phyloP scores from a whole-genome alignment of 2,113 vertebrate species.

The Lates calcarifer region DNA sequence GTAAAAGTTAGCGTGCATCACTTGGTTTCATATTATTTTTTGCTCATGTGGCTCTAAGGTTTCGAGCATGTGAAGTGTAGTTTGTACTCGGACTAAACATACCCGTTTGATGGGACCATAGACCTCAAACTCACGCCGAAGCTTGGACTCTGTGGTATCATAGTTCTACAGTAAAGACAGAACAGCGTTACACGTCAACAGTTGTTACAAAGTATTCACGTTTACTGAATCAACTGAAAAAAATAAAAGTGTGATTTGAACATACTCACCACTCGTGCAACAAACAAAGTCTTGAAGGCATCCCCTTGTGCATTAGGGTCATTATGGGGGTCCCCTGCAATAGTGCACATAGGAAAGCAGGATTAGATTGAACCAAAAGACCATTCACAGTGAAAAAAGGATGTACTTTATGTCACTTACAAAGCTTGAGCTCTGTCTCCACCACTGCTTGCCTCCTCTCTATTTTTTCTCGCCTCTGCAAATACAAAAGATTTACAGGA shows the following conservation, averaged over 20 bases:
- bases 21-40: background rate
- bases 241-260: background rate
- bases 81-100: conserved; percentile 43
- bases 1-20: background rate
- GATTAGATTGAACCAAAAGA: background rate
- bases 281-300: conserved; percentile 95
- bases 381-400: background rate
- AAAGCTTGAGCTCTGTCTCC: conserved; percentile 92
- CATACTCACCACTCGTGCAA: conserved; percentile 92
- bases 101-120: conserved; percentile 96
- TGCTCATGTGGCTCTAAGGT: background rate
- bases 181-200: background rate
- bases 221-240: background rate
- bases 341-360: background rate
- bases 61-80: no score
- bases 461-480: conserved; percentile 93
- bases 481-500: conserved; percentile 16
- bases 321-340: conserved; percentile 94
- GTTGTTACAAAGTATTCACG: background rate
- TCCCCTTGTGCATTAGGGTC: conserved; percentile 95
- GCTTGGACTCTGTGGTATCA: conserved; percentile 95
- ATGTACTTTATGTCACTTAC: conserved; percentile 79
- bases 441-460: conserved; percentile 91
- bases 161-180: conserved; percentile 87
- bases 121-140: conserved; percentile 94